Evolutionary conservation across 2,888 invertebrate genomes (phyloP), one percentile per base, ranked within the genome.

Genomic region (Limnephilus marmoratus): DNA sequence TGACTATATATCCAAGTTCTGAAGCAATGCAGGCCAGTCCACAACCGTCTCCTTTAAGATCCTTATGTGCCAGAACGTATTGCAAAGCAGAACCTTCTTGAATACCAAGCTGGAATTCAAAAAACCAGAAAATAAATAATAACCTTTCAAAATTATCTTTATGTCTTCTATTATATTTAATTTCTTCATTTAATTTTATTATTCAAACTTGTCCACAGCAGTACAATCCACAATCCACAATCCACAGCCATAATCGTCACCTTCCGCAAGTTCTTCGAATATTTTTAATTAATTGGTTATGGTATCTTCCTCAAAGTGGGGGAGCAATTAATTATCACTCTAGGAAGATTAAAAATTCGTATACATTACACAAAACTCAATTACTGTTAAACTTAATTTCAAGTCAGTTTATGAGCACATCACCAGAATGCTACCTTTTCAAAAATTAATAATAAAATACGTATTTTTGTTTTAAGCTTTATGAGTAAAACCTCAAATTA

Each of bases 161-260:
- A 80, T 41, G 5, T 85, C 41, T 3, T 80, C 85, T 7, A 37
- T 37, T 37, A 4, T 37, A 4, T 37, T 37, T 3, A n/a, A n/a
- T n/a, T 37, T 37, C 37, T 37, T 37, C 37, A 37, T 4, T 37
- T 4, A 31, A 31, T 31, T 31, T 31, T 31, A 31, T 31, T 31
- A 0, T 0, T 37, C 37, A 37, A 37, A 37, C 4, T 37, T 37
- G 37, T 37, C 1, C 1, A 3, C 3, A 3, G 37, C 90, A 91
- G 45, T 49, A 87, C 81, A 29, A 92, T 81, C 37, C 92, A 92
- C 34, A 91, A 91, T n/a, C n/a, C n/a, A n/a, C 37, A 91, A 13
- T 5, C 85, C 91, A 41, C 92, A 92, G 1, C 92, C 91, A 31
- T 31, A 1, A 31, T 31, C 31, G 24, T 90, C 34, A 3, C 85